Conservation (phyloP, 1,140 invertebrate genomes). For the Drosophila miranda region DNA sequence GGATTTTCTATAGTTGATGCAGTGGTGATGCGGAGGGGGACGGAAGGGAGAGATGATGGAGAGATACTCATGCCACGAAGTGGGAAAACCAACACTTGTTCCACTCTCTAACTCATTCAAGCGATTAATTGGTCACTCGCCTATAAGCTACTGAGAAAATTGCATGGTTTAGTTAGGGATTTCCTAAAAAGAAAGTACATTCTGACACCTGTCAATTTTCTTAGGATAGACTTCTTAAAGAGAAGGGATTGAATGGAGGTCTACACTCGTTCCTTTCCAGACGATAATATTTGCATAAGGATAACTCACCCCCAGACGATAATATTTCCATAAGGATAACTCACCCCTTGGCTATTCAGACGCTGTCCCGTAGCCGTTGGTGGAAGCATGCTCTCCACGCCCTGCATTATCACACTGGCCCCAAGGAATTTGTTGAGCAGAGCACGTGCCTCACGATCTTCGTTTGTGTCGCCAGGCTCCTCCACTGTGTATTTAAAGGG, state of each 20-base stretch:
- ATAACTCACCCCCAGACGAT: no score
- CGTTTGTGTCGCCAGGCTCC: conserved; percentile 85
- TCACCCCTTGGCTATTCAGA: conserved; percentile 64
- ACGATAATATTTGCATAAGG: not conserved
- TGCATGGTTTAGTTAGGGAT: no score
- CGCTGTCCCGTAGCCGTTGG: conserved; percentile 44
- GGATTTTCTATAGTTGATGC: conserved; percentile 3
- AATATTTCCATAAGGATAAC: conserved; percentile 13
- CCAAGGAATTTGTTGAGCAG: conserved; percentile 91
- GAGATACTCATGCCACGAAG: no score
- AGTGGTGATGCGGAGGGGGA: not conserved
- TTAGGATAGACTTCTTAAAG: not conserved
- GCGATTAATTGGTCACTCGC: no score
- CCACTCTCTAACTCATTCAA: no score
- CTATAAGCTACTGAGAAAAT: no score
- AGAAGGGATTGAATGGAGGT: no score
- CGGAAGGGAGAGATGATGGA: not conserved
- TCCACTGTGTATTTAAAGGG: conserved; percentile 81
- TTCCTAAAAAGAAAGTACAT: no score
- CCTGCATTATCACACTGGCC: conserved; percentile 89
- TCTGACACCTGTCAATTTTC: no score
- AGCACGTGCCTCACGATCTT: conserved; percentile 88
- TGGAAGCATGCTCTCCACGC: conserved; percentile 74
- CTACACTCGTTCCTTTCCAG: no score
- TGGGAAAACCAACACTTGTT: no score